A percentile compares a stretch with the other conserved stretches of the same genome.
Evolutionary conservation across 2,797 vertebrate genomes (phyloP).

Genomic region (Lepus townsendii): DNA sequence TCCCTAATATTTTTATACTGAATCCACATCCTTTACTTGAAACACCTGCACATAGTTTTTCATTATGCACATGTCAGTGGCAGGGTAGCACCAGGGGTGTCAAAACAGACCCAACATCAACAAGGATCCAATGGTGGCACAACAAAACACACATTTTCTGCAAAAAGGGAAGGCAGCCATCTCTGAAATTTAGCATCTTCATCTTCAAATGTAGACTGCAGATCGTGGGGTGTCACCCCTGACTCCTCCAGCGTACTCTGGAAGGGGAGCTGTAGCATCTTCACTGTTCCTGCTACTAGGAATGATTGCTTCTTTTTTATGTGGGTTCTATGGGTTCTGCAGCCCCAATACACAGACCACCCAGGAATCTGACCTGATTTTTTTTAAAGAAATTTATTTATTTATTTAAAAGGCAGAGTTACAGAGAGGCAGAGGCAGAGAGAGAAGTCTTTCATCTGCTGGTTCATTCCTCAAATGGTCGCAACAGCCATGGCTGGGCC

Average conservation of each 20-base stretch:
- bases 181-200: background rate
- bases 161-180: background rate
- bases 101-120: background rate
- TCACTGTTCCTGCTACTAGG: background rate
- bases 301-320: background rate
- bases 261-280: background rate
- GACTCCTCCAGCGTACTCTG: background rate
- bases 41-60: background rate
- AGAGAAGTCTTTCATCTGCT: too few species aligned
- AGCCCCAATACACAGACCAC: background rate
- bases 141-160: background rate
- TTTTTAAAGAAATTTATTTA: too few species aligned
- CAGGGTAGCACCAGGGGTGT: background rate
- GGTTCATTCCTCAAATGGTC: too few species aligned
- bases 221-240: background rate
- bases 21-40: background rate
- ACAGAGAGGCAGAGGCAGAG: too few species aligned
- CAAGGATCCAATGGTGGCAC: background rate
- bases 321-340: background rate
- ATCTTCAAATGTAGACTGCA: background rate
- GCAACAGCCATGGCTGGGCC: too few species aligned
- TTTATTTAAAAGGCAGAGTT: too few species aligned
- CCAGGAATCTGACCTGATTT: background rate
- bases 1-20: constrained; percentile 8
- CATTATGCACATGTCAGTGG: background rate